These are phyloP conservation scores for Leptestheria dahalacensis DNA, from an alignment of 1,140 invertebrate species.

Conservation along the genomic window DNA sequence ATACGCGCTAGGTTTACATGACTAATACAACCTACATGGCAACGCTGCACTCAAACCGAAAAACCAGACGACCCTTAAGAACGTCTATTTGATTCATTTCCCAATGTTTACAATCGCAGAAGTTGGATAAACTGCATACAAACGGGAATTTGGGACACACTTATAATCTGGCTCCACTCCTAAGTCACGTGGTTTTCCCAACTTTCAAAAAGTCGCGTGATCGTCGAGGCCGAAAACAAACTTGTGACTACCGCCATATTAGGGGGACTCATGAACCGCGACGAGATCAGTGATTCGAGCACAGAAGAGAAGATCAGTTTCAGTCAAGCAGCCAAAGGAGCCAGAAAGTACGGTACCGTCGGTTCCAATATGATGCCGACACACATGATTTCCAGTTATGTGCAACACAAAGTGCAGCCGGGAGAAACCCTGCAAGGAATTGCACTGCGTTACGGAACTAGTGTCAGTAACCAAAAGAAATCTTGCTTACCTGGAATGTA, in stretches of 20 bases:
- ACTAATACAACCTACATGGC: no score
- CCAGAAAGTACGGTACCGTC: slow-evolving; percentile 2
- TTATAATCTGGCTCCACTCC: no score
- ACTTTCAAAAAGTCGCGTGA: no score
- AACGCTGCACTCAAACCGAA: no score
- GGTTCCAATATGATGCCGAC: slow-evolving; percentile 5
- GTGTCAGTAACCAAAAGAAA: slow-evolving; percentile 62
- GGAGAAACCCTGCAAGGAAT: slow-evolving; percentile 84
- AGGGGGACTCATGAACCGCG: background rate
- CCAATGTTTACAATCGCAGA: no score
- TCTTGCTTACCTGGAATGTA: no score
- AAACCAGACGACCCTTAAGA: no score
- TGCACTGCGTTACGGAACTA: slow-evolving; percentile 78
- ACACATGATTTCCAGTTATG: slow-evolving; percentile 17
- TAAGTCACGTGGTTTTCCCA: background rate
- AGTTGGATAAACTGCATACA: no score
- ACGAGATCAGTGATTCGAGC: background rate
- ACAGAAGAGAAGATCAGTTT: slow-evolving; percentile 5
- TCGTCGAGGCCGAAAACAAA: background rate
- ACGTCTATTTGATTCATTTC: no score
- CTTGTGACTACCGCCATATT: no score
- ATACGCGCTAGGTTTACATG: no score
- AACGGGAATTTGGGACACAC: no score
- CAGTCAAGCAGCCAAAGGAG: background rate
- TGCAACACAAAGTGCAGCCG: slow-evolving; percentile 61